Conservation (phyloP, 1,140 invertebrate genomes). For the Hirudo medicinalis region DNA sequence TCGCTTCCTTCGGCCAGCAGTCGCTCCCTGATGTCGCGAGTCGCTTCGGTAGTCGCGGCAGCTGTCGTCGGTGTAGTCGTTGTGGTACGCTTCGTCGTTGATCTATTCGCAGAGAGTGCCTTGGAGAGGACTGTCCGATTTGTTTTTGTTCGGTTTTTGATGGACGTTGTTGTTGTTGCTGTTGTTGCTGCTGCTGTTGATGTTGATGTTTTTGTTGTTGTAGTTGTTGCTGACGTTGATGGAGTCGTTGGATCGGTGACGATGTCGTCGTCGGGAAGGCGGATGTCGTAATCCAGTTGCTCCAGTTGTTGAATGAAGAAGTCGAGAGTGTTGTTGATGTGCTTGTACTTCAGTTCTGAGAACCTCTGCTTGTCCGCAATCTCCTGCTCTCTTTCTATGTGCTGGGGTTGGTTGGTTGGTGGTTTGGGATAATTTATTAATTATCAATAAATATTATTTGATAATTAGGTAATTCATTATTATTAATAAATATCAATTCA, state of each 20-base stretch:
- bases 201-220: no score
- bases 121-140: background rate
- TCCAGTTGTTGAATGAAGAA: background rate
- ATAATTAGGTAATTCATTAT: no score
- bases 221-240: background rate
- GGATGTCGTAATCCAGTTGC: no score
- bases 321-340: constrained; percentile 9
- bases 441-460: no score
- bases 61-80: no score
- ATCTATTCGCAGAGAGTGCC: background rate
- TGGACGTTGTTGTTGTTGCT: background rate
- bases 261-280: no score
- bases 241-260: no score
- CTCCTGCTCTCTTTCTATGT: background rate
- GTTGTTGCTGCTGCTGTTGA: background rate
- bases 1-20: background rate
- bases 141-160: background rate
- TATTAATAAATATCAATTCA: no score
- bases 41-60: no score
- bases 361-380: background rate
- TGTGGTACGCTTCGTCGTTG: background rate
- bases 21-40: no score
- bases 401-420: background rate
- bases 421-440: no score
- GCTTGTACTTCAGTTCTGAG: background rate